phyloP scores from a whole-genome alignment of 2,113 vertebrate genomes.

The Hemibagrus wyckioides region DNA sequence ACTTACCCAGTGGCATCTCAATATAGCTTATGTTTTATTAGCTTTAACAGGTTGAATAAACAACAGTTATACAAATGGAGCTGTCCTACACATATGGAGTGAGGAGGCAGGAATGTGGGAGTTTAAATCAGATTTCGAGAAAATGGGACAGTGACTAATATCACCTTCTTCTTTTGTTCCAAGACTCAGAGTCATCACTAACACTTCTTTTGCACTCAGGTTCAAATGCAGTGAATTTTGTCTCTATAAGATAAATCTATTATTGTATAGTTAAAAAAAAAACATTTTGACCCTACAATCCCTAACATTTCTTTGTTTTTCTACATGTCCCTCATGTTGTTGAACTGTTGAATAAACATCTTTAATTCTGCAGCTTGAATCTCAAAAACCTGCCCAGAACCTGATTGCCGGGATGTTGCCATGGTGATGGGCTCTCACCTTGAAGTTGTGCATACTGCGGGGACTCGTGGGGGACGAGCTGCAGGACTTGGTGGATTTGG shows the following conservation, averaged over 20 bases:
- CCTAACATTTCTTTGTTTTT: neutral
- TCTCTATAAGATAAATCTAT: neutral
- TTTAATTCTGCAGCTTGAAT: neutral
- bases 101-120: neutral
- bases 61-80: neutral
- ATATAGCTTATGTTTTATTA: neutral
- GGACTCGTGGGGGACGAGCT: conserved; percentile 94
- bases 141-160: conserved; percentile 2
- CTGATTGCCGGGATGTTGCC: conserved; percentile 27
- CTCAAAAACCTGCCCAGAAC: neutral
- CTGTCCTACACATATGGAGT: neutral
- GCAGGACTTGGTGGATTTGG: conserved; percentile 91
- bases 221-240: neutral
- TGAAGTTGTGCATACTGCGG: conserved; percentile 79
- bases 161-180: neutral
- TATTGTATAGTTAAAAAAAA: neutral
- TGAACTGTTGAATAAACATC: neutral
- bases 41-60: neutral
- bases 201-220: neutral
- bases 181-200: neutral
- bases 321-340: neutral
- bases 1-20: neutral
- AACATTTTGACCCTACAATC: neutral
- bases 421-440: conserved; percentile 73
- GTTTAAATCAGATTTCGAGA: conserved; percentile 7